A percentile compares a stretch with the other conserved stretches of the same genome.
Conservation (phyloP, 2,888 invertebrate genomes). For the Tillus elongatus region DNA sequence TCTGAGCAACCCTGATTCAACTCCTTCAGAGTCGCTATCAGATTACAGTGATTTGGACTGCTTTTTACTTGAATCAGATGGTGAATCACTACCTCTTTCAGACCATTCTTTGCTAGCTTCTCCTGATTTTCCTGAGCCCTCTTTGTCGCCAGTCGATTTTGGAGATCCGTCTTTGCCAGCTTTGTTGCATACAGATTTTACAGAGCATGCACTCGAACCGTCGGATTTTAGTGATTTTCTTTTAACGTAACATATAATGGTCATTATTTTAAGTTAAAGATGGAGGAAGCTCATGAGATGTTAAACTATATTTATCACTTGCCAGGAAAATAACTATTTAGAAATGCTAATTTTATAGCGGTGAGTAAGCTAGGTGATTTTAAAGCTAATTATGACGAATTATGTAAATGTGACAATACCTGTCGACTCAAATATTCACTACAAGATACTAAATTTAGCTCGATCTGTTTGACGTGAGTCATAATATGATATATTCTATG, state of each 20-base stretch:
- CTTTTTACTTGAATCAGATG: slow-evolving; percentile 50
- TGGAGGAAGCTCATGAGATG: no score
- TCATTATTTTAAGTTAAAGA: no score
- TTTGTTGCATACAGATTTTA: slow-evolving; percentile 36
- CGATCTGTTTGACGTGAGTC: no score
- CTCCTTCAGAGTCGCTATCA: slow-evolving; percentile 13
- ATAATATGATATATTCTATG: no score
- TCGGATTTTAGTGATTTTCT: slow-evolving; percentile 39
- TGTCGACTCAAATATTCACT: no score
- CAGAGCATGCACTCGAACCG: slow-evolving; percentile 35
- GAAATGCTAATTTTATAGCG: no score
- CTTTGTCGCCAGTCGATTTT: slow-evolving; percentile 51
- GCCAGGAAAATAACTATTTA: no score
- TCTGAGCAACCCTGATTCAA: slow-evolving; percentile 32
- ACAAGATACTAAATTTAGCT: no score
- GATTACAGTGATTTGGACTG: slow-evolving; percentile 40
- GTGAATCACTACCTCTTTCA: slow-evolving; percentile 48
- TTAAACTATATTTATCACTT: no score
- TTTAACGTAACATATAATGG: slow-evolving; percentile 31
- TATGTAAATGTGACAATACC: no score
- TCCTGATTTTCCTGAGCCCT: slow-evolving; percentile 44
- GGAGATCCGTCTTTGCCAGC: slow-evolving; percentile 36
- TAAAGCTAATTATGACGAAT: no score
- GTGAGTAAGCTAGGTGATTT: no score
- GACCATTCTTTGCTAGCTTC: slow-evolving; percentile 48